Evolutionary conservation across 2,797 vertebrate genomes (phyloP).

Genomic region (Cyclopterus lumpus): DNA sequence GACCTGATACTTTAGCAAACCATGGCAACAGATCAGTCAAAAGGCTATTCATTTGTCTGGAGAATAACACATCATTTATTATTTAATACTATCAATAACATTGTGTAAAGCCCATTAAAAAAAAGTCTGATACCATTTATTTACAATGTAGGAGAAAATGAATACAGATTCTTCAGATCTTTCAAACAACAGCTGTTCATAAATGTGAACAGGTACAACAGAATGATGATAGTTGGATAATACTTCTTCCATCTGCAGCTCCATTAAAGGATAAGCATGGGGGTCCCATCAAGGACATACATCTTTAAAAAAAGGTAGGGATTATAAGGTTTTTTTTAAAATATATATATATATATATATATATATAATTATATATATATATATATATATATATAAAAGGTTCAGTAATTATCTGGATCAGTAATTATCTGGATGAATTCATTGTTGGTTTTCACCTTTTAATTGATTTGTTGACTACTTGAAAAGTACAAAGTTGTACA

Average conservation of each 20-base stretch:
- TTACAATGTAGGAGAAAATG: not conserved
- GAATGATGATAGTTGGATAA: not conserved
- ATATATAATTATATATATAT: too few relatives aligned
- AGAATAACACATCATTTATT: not conserved
- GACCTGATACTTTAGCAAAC: not conserved
- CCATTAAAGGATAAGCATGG: not conserved
- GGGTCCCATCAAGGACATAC: not conserved
- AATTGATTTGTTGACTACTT: not conserved
- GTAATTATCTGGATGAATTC: too few relatives aligned
- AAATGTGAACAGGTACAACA: not conserved
- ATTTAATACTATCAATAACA: not conserved
- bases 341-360: too few relatives aligned
- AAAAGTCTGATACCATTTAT: not conserved
- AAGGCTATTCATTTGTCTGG: not conserved
- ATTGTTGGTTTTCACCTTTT: not conserved
- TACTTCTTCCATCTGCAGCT: not conserved
- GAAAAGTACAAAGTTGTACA: too few relatives aligned
- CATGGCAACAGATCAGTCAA: not conserved
- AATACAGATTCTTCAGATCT: not conserved
- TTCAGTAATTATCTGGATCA: too few relatives aligned
- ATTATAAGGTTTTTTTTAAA: not conserved
- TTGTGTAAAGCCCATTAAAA: constrained; percentile 1
- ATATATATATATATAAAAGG: too few relatives aligned
- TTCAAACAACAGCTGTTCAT: not conserved
- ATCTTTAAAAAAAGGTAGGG: not conserved